Base-by-base conservation (phyloP, 2,113 vertebrate genomes). In the Chloroceryle aenea region DNA sequence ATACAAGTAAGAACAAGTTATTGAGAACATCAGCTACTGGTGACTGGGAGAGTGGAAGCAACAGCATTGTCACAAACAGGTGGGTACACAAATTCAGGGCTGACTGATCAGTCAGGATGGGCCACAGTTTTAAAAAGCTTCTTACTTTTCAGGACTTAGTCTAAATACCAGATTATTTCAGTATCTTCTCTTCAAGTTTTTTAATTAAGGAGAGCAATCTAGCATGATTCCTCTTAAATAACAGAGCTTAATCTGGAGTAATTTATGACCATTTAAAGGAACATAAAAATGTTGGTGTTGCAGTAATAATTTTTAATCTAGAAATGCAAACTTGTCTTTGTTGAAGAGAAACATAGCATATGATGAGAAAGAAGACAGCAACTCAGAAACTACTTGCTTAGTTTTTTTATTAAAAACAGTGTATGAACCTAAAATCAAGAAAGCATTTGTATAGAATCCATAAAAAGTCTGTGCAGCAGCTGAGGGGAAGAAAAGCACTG, bases 11-110 rank as follows among this genome's bases (percentile, higher is more conserved):
- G 98, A 99, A 98, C 97, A 99, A 99, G 95, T 98, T 99, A 53
- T 97, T 99, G 74, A 98, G 99, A 85, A 97, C 97, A 32, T 95
- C 98, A 0, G 99, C 99, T 3, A 95, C 97, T 5, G 98, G 98
- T 6, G 99, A 99, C 98, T 99, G 99, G 99, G 99, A 99, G 97
- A 99, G 99, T 17, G 99, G 99, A 56, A 99, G 99, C 98, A 99
- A 99, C 97, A 99, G 99, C 97, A 99, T 99, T 64, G 99, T 99
- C 95, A 99, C 99, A 48, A 99, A 99, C 96, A 99, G 99, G 99
- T 98, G 97, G 79, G 95, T 94, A 62, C 30, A 43, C 17, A 55
- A 34, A 40, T 29, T 56, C 18, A 16, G 23, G 10, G 29, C 7
- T 73, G 55, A 11, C 7, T 73, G 55, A 11, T 26, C 29, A 4